A percentile compares a stretch with the other conserved stretches of the same genome.
Conservation (phyloP, 2,113 vertebrate genomes). For the Oryzias celebensis region DNA sequence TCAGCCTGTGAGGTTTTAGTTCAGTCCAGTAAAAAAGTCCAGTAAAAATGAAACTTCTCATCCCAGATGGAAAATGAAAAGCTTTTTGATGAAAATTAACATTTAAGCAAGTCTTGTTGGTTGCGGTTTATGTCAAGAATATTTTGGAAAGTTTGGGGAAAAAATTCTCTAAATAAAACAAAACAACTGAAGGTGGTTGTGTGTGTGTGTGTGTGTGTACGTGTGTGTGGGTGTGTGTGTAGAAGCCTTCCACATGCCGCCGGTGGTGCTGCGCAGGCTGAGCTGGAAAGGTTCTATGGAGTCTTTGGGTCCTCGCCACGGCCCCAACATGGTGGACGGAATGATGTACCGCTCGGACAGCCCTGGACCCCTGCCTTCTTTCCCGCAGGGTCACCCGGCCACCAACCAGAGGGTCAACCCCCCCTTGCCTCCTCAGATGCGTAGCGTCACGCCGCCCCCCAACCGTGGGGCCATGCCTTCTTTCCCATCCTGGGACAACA, state of each 20-base stretch:
- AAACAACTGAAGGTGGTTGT: too few species aligned
- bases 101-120: too few species aligned
- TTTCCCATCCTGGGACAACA: conserved; percentile 87
- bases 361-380: conserved; percentile 82
- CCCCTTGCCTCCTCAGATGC: conserved; percentile 86
- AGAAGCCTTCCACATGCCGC: conserved; percentile 82
- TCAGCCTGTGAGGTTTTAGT: too few species aligned
- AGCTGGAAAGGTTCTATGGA: conserved; percentile 99
- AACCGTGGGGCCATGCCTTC: conserved; percentile 84
- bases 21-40: too few species aligned
- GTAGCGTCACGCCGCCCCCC: conserved; percentile 91
- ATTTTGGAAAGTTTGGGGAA: too few species aligned
- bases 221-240: not conserved
- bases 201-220: not conserved
- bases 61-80: too few species aligned
- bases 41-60: too few species aligned
- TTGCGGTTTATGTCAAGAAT: too few species aligned
- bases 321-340: conserved; percentile 82
- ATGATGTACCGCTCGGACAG: conserved; percentile 88
- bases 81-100: too few species aligned
- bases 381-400: conserved; percentile 82
- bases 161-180: too few species aligned
- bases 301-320: conserved; percentile 87
- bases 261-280: conserved; percentile 85
- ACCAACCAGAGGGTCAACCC: conserved; percentile 88